These are phyloP conservation scores for Carapus acus DNA, from an alignment of 2,797 vertebrate genomes.

Conservation along the genomic window DNA sequence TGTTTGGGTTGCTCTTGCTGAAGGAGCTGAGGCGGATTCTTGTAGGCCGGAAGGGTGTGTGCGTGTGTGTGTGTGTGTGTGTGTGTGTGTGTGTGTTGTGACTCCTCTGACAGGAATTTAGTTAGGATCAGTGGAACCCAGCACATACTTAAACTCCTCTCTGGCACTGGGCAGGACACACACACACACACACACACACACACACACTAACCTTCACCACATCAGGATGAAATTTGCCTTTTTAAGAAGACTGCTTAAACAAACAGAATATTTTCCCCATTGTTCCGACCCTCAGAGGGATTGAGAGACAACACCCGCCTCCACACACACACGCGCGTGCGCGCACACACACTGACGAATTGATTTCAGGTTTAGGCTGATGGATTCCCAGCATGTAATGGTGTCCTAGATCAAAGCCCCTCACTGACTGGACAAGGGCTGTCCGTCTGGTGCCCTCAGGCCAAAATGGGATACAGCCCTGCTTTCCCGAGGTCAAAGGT, in stretches of 20 bases:
- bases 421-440: slow-evolving; percentile 7
- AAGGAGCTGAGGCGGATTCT: neutral
- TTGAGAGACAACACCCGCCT: neutral
- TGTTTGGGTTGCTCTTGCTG: slow-evolving; percentile 2
- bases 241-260: neutral
- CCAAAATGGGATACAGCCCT: slow-evolving; percentile 18
- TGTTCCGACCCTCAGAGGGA: slow-evolving; percentile 3
- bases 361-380: slow-evolving; percentile 7
- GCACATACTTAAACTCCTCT: slow-evolving; percentile 23
- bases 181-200: slow-evolving; percentile 14
- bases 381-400: slow-evolving; percentile 19
- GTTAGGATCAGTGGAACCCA: slow-evolving; percentile 28
- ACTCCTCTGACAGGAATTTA: slow-evolving; percentile 48
- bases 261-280: neutral
- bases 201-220: neutral
- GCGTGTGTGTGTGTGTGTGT: slow-evolving; percentile 15
- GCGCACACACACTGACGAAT: neutral
- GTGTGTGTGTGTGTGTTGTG: slow-evolving; percentile 30
- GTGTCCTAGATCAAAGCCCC: slow-evolving; percentile 29
- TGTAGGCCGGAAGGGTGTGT: neutral
- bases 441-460: slow-evolving; percentile 12
- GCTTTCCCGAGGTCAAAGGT: slow-evolving; percentile 36
- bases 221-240: neutral
- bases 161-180: slow-evolving; percentile 8
- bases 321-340: neutral